phyloP scores from a whole-genome alignment of 2,113 vertebrate genomes.

The Todiramphus chloris region DNA sequence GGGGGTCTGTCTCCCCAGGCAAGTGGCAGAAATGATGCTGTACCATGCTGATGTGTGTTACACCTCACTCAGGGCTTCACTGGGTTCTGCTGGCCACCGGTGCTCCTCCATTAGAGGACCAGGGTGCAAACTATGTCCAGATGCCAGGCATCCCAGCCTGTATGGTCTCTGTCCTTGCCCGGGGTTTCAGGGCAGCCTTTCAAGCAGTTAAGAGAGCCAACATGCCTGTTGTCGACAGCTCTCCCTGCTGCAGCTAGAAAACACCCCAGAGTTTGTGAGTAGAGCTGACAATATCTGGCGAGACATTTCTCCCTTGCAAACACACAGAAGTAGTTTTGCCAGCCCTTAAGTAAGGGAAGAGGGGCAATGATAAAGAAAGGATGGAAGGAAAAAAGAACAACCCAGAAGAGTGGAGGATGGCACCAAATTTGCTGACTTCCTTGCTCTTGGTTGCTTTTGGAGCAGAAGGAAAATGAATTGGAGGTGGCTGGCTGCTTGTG shows the following conservation, averaged over 20 bases:
- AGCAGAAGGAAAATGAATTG: background rate
- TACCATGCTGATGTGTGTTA: background rate
- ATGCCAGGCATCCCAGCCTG: background rate
- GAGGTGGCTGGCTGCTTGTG: background rate
- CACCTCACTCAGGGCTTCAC: background rate
- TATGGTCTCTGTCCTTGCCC: background rate
- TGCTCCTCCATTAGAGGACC: background rate
- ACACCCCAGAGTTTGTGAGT: background rate
- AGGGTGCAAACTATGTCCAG: background rate
- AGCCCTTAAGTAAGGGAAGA: background rate
- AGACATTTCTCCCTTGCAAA: background rate
- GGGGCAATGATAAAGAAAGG: background rate
- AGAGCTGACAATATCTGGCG: background rate
- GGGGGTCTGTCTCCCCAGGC: background rate
- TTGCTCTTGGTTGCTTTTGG: rapidly evolving
- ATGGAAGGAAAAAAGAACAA: background rate
- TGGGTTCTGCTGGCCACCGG: rapidly evolving
- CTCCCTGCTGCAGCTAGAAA: background rate
- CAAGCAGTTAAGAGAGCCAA: background rate
- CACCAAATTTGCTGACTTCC: background rate
- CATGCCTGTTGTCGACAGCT: rapidly evolving
- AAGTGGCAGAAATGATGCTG: background rate
- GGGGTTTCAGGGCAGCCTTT: background rate
- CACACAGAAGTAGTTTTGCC: background rate
- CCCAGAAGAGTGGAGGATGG: background rate